phyloP scores from a whole-genome alignment of 2,113 vertebrate genomes.

The Gambusia holbrooki region DNA sequence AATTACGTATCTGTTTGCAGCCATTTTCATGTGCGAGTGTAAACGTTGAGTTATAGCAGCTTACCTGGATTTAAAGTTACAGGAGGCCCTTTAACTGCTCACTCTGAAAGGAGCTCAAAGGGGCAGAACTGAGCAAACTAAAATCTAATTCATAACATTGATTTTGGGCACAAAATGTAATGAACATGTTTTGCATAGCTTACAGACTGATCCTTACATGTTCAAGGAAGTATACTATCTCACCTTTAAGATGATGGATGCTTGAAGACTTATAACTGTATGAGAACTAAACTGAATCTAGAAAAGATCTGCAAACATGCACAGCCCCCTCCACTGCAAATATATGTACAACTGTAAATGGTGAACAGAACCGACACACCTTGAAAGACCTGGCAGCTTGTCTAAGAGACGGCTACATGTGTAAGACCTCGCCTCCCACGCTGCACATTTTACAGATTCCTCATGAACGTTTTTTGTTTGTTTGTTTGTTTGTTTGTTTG shows the following conservation, averaged over 20 bases:
- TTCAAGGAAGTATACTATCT: no score
- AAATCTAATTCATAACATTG: no score
- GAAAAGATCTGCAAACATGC: slow-evolving; percentile 39
- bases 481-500: slow-evolving; percentile 22
- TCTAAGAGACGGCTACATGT: slow-evolving; percentile 68
- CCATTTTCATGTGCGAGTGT: no score
- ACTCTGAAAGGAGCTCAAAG: no score
- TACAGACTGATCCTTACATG: no score
- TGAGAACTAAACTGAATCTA: slow-evolving; percentile 9
- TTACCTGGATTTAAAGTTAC: no score
- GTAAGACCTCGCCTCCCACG: slow-evolving; percentile 73
- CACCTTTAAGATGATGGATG: neutral
- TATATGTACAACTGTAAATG: slow-evolving; percentile 55
- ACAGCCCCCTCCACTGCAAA: slow-evolving; percentile 33
- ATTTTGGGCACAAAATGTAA: no score
- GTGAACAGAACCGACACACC: slow-evolving; percentile 65
- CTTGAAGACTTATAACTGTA: neutral
- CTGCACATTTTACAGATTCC: slow-evolving; percentile 78
- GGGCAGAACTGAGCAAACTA: no score
- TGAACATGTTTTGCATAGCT: no score
- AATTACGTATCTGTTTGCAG: no score
- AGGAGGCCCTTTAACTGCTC: no score
- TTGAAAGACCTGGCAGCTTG: slow-evolving; percentile 67
- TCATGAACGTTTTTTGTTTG: slow-evolving; percentile 58
- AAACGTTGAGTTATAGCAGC: no score